Evolutionary conservation across 1,140 invertebrate genomes (phyloP), one percentile per base, ranked within the genome.

Genomic region (Aplysia californica): DNA sequence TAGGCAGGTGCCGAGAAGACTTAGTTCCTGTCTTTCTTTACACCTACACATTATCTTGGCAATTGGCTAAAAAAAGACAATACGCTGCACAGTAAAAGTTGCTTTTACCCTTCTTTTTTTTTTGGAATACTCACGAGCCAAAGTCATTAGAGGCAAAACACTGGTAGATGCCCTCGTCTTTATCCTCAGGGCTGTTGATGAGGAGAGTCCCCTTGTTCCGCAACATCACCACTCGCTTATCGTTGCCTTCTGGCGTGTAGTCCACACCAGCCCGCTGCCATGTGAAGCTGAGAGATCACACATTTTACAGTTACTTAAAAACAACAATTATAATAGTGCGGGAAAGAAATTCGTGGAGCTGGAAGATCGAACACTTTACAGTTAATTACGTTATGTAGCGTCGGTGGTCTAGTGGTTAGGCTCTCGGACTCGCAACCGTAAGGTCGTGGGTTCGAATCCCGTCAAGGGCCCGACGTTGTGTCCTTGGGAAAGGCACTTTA

Each of bases 201-300:
- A 98, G 95, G 18, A 99, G 90, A 0, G 97, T 98, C 72, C 97
- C 97, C 80, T 95, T 91, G 1, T 96, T 96, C 0, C 95, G 94
- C 82, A 98, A 96, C 86, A 97, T 95, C 1, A 94, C 95, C 87
- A 99, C 98, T 79, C 97, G 93, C 81, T 97, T 94, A 86, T 97
- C 95, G 64, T 87, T 82, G 76, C 86, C 84, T 56, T 81, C 83
- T 3, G 83, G 83, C 64, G 96, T 93, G 82, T 93, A 99, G 20
- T 94, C 91, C 81, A 97, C 95, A 66, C 97, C 97, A 91, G 99
- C 98, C 90, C 99, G 99, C 69, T 95, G 94, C 98, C 98, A 99
- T 83, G 92, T 91, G 90, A 98, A 99, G 79, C 96, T 98, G 35
- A 35, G 31, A 66, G 10, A 36, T 33, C 15, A 18, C 35, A 15